Evolutionary conservation across 2,113 vertebrate species (phyloP).

Genomic region (Illadopsis cleaveri): DNA sequence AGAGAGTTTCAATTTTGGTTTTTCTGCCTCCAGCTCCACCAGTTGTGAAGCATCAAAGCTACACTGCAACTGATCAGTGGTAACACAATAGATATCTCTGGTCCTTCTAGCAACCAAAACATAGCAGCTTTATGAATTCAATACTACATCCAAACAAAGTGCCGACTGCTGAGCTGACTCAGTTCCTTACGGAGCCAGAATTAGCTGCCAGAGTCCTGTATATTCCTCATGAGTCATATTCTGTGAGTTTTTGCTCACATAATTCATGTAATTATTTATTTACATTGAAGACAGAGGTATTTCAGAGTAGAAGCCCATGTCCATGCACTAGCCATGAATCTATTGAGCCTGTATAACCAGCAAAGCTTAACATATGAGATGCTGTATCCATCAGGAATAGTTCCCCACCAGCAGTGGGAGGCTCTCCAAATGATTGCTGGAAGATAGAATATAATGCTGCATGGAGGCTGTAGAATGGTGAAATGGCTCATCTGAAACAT

Average conservation of each 20-base stretch:
- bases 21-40: not conserved
- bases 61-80: not conserved
- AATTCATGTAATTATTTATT: not conserved
- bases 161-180: not conserved
- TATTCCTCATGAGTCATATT: not conserved
- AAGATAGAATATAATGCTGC: not conserved
- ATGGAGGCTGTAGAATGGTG: not conserved
- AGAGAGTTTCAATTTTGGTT: not conserved
- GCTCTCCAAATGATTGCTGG: not conserved
- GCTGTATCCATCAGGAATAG: not conserved
- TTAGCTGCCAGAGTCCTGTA: not conserved
- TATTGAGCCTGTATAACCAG: not conserved
- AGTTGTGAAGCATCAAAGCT: not conserved
- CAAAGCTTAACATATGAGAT: not conserved
- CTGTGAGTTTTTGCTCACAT: not conserved
- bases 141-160: not conserved
- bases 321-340: not conserved
- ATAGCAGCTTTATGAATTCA: not conserved
- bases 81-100: not conserved
- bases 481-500: not conserved
- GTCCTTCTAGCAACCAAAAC: not conserved
- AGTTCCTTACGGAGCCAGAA: not conserved
- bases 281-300: not conserved
- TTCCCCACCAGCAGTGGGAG: not conserved
- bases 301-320: not conserved